Evolutionary conservation across 2,797 vertebrate genomes (phyloP).

Genomic region (Poliocrania exsul): DNA sequence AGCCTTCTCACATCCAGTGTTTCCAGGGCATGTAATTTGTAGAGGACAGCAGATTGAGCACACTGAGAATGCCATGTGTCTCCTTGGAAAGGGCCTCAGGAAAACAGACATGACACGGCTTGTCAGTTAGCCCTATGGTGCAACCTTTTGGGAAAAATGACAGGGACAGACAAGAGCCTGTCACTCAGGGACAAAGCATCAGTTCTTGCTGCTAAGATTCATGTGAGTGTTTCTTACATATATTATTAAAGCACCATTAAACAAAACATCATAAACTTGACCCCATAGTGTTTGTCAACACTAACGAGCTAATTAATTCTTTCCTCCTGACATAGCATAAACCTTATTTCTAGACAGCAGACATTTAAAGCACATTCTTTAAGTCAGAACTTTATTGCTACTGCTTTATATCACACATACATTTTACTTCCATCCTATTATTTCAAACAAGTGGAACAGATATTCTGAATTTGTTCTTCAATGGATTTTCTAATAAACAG

Average conservation of each 20-base stretch:
- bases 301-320: not conserved
- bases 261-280: not conserved
- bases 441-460: not conserved
- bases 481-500: not conserved
- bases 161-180: not conserved
- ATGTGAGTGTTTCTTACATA: not conserved
- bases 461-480: not conserved
- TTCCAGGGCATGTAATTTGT: not conserved
- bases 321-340: not conserved
- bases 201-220: not conserved
- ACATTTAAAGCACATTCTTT: not conserved
- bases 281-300: not conserved
- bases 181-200: not conserved
- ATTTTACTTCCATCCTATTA: not conserved
- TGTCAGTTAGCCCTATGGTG: not conserved
- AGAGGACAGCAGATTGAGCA: fast-evolving
- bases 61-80: not conserved
- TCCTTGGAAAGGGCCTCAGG: not conserved
- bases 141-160: not conserved
- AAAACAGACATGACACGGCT: not conserved
- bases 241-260: not conserved
- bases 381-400: not conserved
- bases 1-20: not conserved
- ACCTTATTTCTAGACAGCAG: not conserved
- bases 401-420: not conserved